Evolutionary conservation across 2,797 vertebrate species (phyloP), one percentile per base, ranked within the genome.

Genomic region (Alca torda): DNA sequence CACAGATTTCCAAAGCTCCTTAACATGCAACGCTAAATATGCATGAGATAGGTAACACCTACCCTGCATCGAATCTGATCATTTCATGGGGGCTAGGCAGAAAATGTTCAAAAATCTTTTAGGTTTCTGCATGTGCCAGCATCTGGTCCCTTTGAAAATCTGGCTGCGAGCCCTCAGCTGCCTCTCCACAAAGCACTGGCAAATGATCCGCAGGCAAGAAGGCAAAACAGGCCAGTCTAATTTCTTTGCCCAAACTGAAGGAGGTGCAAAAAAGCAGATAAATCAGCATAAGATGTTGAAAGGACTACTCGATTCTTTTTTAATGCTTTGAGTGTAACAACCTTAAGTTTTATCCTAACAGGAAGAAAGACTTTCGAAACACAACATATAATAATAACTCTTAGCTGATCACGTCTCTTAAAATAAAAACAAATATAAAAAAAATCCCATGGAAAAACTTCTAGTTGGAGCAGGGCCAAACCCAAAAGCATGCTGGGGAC

Each of bases 381-480:
- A 78, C 11, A 78, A 56, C 23, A 26, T 72, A n/a, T 68, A 91
- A 91, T 85, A 91, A 79, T 60, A 94, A 92, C 69, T 81, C 79
- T 78, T 91, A 84, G 89, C 61, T 89, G 80, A 94, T 93, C 76
- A 67, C 4, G 3, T 94, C 69, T 93, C 82, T 76, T 87, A 90
- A 95, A 95, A 91, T 73, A 85, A 90, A 78, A 92, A 50, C 9
- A 68, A 72, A 90, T 64, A 68, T 17, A 39, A 91, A 92, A 92
- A 91, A 93, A 64, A 41, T 23, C 18, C 33, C 45, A 94, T 94
- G 90, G 90, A 96, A 97, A 96, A 96, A 81, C 54, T 96, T 96
- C 61, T 86, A 19, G 15, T 67, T 93, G 96, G 95, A 96, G 69
- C 28, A 69, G 11, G 9, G 89, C 92, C 94, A 97, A 95, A 95